These are phyloP conservation scores for Drosophila anomelani DNA, from an alignment of 2,888 invertebrate species.

Conservation along the genomic window DNA sequence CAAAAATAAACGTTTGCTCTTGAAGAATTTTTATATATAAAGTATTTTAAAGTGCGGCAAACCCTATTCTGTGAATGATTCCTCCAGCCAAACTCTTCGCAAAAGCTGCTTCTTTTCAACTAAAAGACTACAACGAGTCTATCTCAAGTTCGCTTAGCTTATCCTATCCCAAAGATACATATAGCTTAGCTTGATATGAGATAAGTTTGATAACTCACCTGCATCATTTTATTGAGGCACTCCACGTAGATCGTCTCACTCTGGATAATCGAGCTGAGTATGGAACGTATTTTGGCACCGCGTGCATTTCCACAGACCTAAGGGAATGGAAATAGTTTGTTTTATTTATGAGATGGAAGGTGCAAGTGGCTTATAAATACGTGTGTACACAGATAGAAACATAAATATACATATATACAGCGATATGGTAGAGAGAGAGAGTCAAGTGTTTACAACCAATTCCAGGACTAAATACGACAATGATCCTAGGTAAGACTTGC, in stretches of 20 bases:
- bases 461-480: slow-evolving; percentile 10
- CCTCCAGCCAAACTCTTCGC: not conserved
- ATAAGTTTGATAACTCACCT: slow-evolving; percentile 86
- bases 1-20: not conserved
- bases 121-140: not conserved
- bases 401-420: slow-evolving; percentile 43
- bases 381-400: not conserved
- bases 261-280: slow-evolving; percentile 95
- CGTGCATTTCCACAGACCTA: slow-evolving; percentile 88
- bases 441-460: slow-evolving; percentile 10
- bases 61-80: not conserved
- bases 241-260: slow-evolving; percentile 96
- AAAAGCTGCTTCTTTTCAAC: too few species aligned
- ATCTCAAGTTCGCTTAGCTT: not conserved
- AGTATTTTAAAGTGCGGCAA: not conserved
- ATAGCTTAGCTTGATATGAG: not conserved
- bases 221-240: slow-evolving; percentile 94
- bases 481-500: not conserved
- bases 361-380: not conserved
- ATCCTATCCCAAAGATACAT: not conserved
- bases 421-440: slow-evolving; percentile 23
- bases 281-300: slow-evolving; percentile 94
- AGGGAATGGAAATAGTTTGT: not conserved
- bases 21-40: not conserved
- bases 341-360: slow-evolving; percentile 9